Percentiles rank a stretch among this genome's conserved stretches.
Conservation (phyloP, 2,797 vertebrate species). For the Loris lydekkerianus region DNA sequence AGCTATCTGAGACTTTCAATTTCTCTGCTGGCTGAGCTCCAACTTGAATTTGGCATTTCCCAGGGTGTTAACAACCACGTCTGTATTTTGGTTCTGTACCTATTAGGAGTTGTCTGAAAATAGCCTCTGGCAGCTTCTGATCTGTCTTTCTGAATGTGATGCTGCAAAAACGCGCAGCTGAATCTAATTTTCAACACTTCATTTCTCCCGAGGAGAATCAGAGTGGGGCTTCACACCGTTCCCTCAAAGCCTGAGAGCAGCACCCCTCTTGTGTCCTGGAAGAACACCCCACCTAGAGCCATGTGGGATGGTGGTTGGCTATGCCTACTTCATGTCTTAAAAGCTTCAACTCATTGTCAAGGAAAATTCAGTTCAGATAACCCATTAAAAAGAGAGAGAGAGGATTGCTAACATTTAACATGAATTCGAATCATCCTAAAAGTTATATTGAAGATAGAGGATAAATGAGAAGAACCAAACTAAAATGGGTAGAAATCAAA, state of each 20-base stretch:
- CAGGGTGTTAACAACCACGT: conserved; percentile 74
- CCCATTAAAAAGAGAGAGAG: background rate
- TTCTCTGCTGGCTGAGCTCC: conserved; percentile 65
- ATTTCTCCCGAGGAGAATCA: conserved; percentile 29
- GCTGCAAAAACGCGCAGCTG: conserved; percentile 61
- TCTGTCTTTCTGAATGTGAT: conserved; percentile 48
- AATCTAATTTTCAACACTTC: conserved; percentile 52
- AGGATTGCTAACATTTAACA: background rate
- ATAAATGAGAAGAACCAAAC: background rate
- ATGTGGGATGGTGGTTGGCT: rapidly evolving
- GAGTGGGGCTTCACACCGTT: background rate
- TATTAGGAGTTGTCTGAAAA: conserved; percentile 80
- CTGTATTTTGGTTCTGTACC: conserved; percentile 77
- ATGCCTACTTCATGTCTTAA: rapidly evolving
- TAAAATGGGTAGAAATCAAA: background rate
- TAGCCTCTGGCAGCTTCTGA: conserved; percentile 75
- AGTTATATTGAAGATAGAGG: background rate
- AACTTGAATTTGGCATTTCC: conserved; percentile 69
- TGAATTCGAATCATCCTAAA: background rate
- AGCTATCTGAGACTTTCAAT: conserved; percentile 56
- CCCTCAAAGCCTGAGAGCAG: background rate
- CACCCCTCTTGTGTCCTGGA: rapidly evolving
- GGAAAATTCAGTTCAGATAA: background rate
- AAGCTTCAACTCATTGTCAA: background rate
- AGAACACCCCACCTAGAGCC: rapidly evolving